These are phyloP conservation scores for Exephanes ischioxanthus DNA, from an alignment of 2,888 invertebrate genomes.

Conservation along the genomic window DNA sequence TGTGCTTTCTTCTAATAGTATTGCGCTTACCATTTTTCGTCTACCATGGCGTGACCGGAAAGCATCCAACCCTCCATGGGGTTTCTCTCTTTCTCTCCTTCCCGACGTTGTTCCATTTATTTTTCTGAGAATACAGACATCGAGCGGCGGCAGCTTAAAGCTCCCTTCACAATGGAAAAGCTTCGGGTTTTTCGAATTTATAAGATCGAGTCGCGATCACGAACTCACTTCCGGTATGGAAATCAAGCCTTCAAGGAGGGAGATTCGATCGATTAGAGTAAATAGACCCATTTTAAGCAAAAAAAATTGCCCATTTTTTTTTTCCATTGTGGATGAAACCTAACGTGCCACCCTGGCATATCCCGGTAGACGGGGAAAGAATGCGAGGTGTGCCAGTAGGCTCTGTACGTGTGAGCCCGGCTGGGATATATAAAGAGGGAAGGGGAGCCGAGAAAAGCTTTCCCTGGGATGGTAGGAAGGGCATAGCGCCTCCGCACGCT, in stretches of 20 bases:
- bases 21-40: constrained; percentile 27
- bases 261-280: not conserved
- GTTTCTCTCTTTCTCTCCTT: constrained; percentile 17
- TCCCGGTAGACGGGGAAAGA: constrained; percentile 52
- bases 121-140: constrained; percentile 24
- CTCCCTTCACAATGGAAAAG: constrained; percentile 5
- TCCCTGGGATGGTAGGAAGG: not conserved
- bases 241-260: not conserved
- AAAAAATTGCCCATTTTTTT: not conserved
- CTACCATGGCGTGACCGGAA: constrained; percentile 41
- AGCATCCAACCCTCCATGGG: constrained; percentile 36
- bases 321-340: constrained; percentile 1
- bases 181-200: too few relatives aligned
- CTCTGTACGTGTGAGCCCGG: not conserved
- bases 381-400: constrained; percentile 53
- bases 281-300: not conserved
- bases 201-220: not conserved
- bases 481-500: constrained; percentile 3
- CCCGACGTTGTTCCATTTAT: constrained; percentile 11
- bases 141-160: not conserved
- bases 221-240: not conserved
- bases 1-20: constrained; percentile 43
- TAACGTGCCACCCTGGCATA: constrained; percentile 55
- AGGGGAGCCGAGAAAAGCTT: constrained; percentile 1
- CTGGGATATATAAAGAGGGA: not conserved